Base-by-base conservation (phyloP, 2,888 invertebrate genomes). In the Drosophila vallismaia region DNA sequence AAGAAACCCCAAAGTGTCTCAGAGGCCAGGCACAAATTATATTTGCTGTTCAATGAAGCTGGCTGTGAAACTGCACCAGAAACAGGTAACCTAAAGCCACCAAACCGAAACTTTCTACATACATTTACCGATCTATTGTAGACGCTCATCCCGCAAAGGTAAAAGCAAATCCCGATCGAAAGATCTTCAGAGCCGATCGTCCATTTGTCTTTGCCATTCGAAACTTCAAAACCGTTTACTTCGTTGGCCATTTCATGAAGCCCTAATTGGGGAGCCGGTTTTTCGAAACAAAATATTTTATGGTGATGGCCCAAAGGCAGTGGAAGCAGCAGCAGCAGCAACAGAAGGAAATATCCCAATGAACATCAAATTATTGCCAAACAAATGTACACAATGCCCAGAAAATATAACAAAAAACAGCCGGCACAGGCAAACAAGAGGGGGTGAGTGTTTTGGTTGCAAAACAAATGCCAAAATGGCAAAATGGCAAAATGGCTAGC, bases 21-120 rank as follows among this genome's bases (percentile, higher is more conserved):
- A 29, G 94, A 95, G 87, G 95, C 95, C 1, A 90, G 96, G 0
- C 97, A 97, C 88, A 97, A 97, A 89, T 95, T 96, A 0, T 96
- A 95, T 87, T 95, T 97, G 76, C 95, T 96, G 88, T 95, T 97
- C 4, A 80, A 72, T 36, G 80, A 80, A 48, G 42, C 56, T 6
- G 84, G 80, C 0, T 84, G 81, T 24, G 75, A 57, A 45, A 48
- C 53, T 0, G 64, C 55, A 38, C 28, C 42, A 0, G 52, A 44
- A n/a, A 14, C 24, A 14, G 33, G 79, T 79, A 63, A 46, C 69
- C 9, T 9, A 38, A 19, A 5, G 6, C 6, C 54, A 10, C 4
- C 2, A 24, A 26, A n/a, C 14, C 7, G 12, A 33, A 14, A 19
- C 0, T 9, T 2, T 2, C n/a, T 10, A 31, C 31, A 4, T 6